These are phyloP conservation scores for Styela plicata DNA, from an alignment of 23 tunicate genomes.

Conservation along the genomic window DNA sequence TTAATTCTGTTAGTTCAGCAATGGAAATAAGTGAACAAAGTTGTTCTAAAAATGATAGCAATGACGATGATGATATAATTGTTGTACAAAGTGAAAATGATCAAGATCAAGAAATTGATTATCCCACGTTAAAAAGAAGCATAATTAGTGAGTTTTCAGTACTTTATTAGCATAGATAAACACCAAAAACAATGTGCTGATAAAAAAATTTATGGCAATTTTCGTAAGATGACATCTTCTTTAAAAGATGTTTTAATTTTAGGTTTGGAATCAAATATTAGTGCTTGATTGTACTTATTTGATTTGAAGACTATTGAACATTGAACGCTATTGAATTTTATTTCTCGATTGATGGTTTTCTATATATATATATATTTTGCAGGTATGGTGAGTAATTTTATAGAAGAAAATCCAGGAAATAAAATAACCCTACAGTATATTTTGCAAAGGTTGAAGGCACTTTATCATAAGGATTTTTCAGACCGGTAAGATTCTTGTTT, in stretches of 20 bases:
- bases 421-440: slow-evolving; percentile 32
- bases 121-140: slow-evolving; percentile 1
- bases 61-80: slow-evolving; percentile 40
- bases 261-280: too few relatives aligned
- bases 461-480: slow-evolving; percentile 63
- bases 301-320: too few relatives aligned
- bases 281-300: too few relatives aligned
- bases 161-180: too few relatives aligned
- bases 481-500: slow-evolving; percentile 48
- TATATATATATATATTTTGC: background rate
- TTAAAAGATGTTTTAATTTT: too few relatives aligned
- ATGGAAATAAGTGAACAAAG: background rate
- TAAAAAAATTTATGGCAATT: too few relatives aligned
- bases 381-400: slow-evolving; percentile 34
- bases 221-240: too few relatives aligned
- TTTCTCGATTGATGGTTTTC: too few relatives aligned
- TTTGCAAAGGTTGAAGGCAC: slow-evolving; percentile 37
- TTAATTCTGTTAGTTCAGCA: background rate
- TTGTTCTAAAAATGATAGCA: background rate
- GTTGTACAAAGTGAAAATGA: slow-evolving; percentile 17
- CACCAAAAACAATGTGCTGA: too few relatives aligned
- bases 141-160: slow-evolving; percentile 6
- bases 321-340: too few relatives aligned
- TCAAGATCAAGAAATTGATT: background rate
- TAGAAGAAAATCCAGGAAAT: slow-evolving; percentile 25